phyloP scores from a whole-genome alignment of 2,113 vertebrate genomes.

The Solea senegalensis region DNA sequence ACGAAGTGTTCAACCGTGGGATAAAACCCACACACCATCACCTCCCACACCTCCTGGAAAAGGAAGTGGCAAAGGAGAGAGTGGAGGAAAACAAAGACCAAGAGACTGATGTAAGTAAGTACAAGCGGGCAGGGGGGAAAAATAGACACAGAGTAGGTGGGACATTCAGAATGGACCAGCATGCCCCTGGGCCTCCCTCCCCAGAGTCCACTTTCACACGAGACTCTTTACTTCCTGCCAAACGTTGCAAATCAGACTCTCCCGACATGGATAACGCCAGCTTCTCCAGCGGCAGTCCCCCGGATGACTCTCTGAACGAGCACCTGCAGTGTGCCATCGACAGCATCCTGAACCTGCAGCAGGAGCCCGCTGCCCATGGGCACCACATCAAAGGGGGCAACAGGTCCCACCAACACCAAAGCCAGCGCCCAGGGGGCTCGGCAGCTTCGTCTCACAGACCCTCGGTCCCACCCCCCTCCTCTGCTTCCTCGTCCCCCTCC shows the following conservation, averaged over 20 bases:
- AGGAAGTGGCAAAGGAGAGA: slow-evolving; percentile 63
- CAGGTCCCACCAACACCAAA: slow-evolving; percentile 74
- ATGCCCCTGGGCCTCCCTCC: slow-evolving; percentile 81
- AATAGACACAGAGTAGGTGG: slow-evolving; percentile 71
- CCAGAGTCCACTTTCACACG: slow-evolving; percentile 67
- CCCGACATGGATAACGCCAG: slow-evolving; percentile 94
- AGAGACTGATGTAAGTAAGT: slow-evolving; percentile 63
- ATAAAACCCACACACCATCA: slow-evolving; percentile 79
- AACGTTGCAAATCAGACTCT: slow-evolving; percentile 88
- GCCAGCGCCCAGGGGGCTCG: slow-evolving; percentile 66
- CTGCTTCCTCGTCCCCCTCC: slow-evolving; percentile 82
- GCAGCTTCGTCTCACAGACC: slow-evolving; percentile 79
- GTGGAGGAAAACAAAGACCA: slow-evolving; percentile 55
- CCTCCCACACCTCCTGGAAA: slow-evolving; percentile 57
- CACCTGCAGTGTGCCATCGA: slow-evolving; percentile 96
- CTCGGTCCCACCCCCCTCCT: slow-evolving; percentile 73
- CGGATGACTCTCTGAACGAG: slow-evolving; percentile 90
- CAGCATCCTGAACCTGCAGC: slow-evolving; percentile 96
- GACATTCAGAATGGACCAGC: slow-evolving; percentile 80
- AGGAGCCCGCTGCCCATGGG: slow-evolving; percentile 77
- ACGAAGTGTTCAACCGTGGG: slow-evolving; percentile 86
- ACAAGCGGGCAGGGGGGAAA: slow-evolving; percentile 72
- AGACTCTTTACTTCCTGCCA: slow-evolving; percentile 83
- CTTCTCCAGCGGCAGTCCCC: slow-evolving; percentile 94
- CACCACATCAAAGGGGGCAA: slow-evolving; percentile 67